Percentiles rank a stretch among this genome's conserved stretches.
Evolutionary conservation across 2,113 vertebrate species (phyloP).

Genomic region (Hippoglossus stenolepis): DNA sequence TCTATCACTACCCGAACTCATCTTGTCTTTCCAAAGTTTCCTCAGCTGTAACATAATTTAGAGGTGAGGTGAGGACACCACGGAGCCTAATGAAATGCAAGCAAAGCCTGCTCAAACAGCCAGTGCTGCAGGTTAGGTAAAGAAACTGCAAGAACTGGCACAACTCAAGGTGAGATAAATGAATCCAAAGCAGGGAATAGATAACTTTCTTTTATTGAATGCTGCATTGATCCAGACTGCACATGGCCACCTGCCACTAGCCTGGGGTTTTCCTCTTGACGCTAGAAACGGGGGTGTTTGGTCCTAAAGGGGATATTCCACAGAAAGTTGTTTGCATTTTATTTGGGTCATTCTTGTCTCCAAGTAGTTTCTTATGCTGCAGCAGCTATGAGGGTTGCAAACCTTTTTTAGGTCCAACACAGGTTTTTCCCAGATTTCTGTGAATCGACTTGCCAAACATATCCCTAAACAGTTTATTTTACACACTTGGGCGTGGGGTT

Average conservation of each 20-base stretch:
- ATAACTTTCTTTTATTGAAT: constrained; percentile 47
- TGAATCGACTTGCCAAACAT: constrained; percentile 23
- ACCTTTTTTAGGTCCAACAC: constrained; percentile 1
- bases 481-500: constrained; percentile 39
- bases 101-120: constrained; percentile 60
- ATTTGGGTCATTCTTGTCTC: constrained; percentile 29
- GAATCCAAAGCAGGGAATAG: constrained; percentile 43
- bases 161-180: constrained; percentile 35
- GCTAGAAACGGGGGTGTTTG: constrained; percentile 8
- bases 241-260: constrained; percentile 55
- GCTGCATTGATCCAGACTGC: constrained; percentile 44
- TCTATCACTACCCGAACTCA: background rate
- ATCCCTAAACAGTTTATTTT: constrained; percentile 26
- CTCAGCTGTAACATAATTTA: constrained; percentile 21
- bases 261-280: constrained; percentile 30
- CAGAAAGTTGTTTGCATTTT: constrained; percentile 19
- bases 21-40: constrained; percentile 1
- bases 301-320: constrained; percentile 18
- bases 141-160: constrained; percentile 22
- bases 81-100: constrained; percentile 61
- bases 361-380: background rate
- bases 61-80: constrained; percentile 35
- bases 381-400: too few species aligned
- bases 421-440: constrained; percentile 19
- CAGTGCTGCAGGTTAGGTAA: constrained; percentile 55